Conservation (phyloP, 2,888 invertebrate species). For the Lasius fuliginosus region DNA sequence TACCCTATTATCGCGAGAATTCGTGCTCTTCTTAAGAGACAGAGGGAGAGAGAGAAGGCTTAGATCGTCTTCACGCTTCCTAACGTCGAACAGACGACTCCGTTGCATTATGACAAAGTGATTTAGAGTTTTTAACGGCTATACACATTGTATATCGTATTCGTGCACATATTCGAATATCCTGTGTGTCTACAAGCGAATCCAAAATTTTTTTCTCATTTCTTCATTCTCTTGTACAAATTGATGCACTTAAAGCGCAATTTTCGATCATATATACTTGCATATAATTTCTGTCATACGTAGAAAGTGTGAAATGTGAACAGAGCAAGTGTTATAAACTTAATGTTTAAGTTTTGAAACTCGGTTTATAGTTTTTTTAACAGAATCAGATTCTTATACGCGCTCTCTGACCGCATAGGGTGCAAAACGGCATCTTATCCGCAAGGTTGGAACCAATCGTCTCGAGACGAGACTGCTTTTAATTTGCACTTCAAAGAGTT, state of each 20-base stretch:
- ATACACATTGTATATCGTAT: neutral
- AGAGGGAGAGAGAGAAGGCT: neutral
- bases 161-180: neutral
- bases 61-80: constrained; percentile 2
- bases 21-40: constrained; percentile 30
- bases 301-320: neutral
- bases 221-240: neutral
- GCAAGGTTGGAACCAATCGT: constrained; percentile 52
- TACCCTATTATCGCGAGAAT: constrained; percentile 64
- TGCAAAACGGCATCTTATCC: neutral
- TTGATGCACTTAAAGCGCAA: neutral
- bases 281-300: neutral
- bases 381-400: neutral
- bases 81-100: neutral
- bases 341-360: neutral
- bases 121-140: constrained; percentile 6
- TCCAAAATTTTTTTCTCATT: neutral
- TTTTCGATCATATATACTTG: neutral
- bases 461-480: constrained; percentile 48
- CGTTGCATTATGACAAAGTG: neutral
- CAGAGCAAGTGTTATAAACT: neutral
- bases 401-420: neutral
- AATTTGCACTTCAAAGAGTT: constrained; percentile 53
- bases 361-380: neutral
- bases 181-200: neutral